A percentile compares a stretch with the other conserved stretches of the same genome.
Evolutionary conservation across 2,888 invertebrate species (phyloP).

Genomic region (Eubasilissa splendida): DNA sequence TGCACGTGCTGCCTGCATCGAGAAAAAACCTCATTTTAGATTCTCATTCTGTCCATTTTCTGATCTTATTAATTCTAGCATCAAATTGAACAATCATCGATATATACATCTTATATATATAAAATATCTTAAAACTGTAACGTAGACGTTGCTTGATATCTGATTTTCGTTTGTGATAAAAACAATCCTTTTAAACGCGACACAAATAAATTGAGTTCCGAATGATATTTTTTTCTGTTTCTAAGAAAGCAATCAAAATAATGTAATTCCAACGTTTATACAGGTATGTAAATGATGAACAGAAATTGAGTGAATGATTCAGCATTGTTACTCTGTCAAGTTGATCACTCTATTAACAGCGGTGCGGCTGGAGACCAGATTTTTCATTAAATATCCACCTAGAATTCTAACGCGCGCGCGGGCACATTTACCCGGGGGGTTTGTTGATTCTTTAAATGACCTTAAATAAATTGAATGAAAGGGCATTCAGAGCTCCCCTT

Average conservation of each 20-base stretch:
- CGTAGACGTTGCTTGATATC: constrained; percentile 2
- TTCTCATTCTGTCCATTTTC: constrained; percentile 51
- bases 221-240: constrained; percentile 11
- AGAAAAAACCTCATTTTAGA: constrained; percentile 47
- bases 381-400: constrained; percentile 17
- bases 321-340: constrained; percentile 17
- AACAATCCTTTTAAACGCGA: constrained; percentile 5
- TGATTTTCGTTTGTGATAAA: constrained; percentile 7
- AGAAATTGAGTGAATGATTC: constrained; percentile 31
- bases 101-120: neutral
- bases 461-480: constrained; percentile 35
- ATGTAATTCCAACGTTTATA: constrained; percentile 12
- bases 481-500: constrained; percentile 20
- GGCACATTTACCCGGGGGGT: constrained; percentile 1
- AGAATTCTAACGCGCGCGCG: neutral
- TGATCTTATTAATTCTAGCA: constrained; percentile 47
- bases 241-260: constrained; percentile 9
- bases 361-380: neutral
- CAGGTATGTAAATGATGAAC: constrained; percentile 9
- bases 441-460: constrained; percentile 36
- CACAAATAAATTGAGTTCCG: constrained; percentile 1
- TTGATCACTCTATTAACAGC: constrained; percentile 11
- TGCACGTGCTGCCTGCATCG: constrained; percentile 43
- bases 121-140: neutral
- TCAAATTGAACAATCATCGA: constrained; percentile 11